Evolutionary conservation across 2,797 vertebrate species (phyloP), one percentile per base, ranked within the genome.

Genomic region (Lepus townsendii): DNA sequence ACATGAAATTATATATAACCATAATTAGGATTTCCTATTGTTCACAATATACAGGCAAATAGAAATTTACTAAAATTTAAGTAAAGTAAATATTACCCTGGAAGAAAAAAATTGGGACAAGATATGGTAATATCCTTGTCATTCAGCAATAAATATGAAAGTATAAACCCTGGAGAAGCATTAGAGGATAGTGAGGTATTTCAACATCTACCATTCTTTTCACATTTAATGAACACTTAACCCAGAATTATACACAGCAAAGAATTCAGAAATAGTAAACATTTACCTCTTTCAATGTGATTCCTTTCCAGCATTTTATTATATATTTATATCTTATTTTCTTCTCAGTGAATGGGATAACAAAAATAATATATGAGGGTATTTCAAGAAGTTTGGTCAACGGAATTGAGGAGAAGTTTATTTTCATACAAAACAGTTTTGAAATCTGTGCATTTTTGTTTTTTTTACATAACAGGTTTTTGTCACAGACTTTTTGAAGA

Each of bases 51-150:
- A 80, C 2, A 84, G 52, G 60, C 62, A 17, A 76, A 91, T 24
- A 73, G 16, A 69, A 60, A 68, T 88, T 90, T 95, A 63, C 10
- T 4, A 90, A 5, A 71, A 52, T 75, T 66, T 72, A 92, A 72
- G 13, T 84, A 52, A 92, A 72, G 13, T 84, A 52, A 93, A 83
- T 71, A 0, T 90, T 84, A 76, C 20, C 16, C 2, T 5, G 6
- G 26, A 47, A 17, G 38, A 50, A 76, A 65, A 75, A 32, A 50
- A 63, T 94, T 65, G 35, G 66, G 8, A 19, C 0, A 75, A 35
- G 2, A 19, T 35, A 68, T 26, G 50, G n/a, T 66, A 87, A 26
- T 77, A 90, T 35, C 30, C 13, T 24, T 84, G 16, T 27, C 27
- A 90, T 47, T 83, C 42, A 54, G 30, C 2, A 47, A 72, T 87